Evolutionary conservation across 2,113 vertebrate species (phyloP).

Genomic region (Oreamnos americanus): DNA sequence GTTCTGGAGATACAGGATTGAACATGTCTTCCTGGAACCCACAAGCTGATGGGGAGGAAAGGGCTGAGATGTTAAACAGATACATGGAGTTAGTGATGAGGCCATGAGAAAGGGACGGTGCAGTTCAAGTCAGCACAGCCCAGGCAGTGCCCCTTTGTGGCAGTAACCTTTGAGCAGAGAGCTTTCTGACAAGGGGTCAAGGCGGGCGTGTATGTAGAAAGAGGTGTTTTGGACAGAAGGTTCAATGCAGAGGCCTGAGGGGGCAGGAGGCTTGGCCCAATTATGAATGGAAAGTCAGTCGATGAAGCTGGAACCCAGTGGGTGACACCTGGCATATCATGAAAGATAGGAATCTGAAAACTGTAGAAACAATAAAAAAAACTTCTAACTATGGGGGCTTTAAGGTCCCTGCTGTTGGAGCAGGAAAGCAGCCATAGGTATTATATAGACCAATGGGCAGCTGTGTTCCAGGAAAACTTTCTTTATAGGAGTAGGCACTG

Average conservation of each 20-base stretch:
- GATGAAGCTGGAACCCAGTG: background rate
- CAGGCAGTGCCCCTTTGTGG: background rate
- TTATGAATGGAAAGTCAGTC: too few relatives aligned
- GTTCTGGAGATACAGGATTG: background rate
- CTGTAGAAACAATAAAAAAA: background rate
- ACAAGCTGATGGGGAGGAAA: background rate
- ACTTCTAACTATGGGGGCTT: background rate
- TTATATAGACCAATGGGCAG: background rate
- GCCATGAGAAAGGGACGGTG: too few relatives aligned
- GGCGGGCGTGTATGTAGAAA: accelerated
- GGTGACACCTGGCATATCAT: background rate
- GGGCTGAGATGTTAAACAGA: background rate
- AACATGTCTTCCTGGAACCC: background rate
- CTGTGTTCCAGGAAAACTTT: background rate
- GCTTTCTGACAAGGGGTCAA: background rate
- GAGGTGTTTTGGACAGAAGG: background rate
- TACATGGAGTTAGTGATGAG: background rate
- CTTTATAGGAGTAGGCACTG: background rate
- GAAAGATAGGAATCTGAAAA: background rate
- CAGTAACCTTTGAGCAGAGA: background rate
- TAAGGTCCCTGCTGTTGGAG: background rate
- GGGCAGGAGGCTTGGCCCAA: background rate
- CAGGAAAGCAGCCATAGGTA: background rate
- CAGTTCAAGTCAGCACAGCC: background rate
- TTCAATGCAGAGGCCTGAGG: background rate